phyloP scores from a whole-genome alignment of 2,888 invertebrate genomes.

The Chirona hameri region DNA sequence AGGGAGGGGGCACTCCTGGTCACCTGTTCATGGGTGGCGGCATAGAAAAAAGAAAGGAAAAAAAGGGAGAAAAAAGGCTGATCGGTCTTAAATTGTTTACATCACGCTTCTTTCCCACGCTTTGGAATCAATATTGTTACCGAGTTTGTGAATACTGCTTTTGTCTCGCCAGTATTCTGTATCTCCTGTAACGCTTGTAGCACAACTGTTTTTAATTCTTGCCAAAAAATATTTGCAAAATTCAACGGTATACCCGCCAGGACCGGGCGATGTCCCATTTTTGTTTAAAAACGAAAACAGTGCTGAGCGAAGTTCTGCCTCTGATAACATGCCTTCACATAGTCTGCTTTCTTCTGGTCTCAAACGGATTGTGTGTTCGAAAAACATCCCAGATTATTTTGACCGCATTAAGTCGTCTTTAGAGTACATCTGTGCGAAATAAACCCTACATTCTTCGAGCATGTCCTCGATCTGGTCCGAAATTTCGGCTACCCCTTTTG shows the following conservation, averaged over 20 bases:
- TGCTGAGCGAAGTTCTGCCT: neutral
- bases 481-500: neutral
- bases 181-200: neutral
- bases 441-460: neutral
- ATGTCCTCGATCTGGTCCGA: neutral
- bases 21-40: no score
- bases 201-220: neutral
- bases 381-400: neutral
- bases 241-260: neutral
- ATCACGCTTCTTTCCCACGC: neutral
- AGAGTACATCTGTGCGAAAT: neutral
- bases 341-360: neutral
- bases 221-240: neutral
- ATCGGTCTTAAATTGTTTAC: neutral
- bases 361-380: neutral
- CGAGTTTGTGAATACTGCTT: neutral
- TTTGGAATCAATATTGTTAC: neutral
- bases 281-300: neutral
- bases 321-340: neutral
- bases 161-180: neutral
- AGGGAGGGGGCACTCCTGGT: no score
- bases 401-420: neutral
- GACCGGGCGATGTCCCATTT: neutral
- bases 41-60: no score
- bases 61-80: no score